Conservation (phyloP, 2,113 vertebrate genomes). For the Pygoscelis adeliae region DNA sequence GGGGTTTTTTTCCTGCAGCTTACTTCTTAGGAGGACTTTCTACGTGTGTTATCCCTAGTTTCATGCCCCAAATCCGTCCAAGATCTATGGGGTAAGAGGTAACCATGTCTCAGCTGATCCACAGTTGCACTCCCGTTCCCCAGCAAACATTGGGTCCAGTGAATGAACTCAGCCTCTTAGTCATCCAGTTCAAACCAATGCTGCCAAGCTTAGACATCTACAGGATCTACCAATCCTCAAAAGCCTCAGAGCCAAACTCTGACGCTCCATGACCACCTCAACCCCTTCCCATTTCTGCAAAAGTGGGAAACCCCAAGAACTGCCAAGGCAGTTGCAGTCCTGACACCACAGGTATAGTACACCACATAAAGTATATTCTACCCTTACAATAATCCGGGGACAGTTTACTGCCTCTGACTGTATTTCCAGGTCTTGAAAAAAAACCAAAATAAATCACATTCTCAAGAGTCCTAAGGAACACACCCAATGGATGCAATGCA, state of each 20-base stretch:
- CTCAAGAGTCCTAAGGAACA: not conserved
- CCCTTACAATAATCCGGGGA: not conserved
- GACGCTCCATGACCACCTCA: not conserved
- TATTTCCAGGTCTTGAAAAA: not conserved
- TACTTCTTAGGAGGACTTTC: not conserved
- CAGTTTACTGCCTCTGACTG: not conserved
- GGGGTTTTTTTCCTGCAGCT: not conserved
- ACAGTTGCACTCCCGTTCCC: not conserved
- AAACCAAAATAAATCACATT: not conserved
- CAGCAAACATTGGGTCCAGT: not conserved
- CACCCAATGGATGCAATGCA: rapidly evolving
- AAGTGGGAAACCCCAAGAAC: not conserved
- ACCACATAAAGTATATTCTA: not conserved
- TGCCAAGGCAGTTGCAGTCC: not conserved
- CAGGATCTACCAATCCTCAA: not conserved
- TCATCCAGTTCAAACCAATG: not conserved
- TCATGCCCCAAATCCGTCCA: not conserved
- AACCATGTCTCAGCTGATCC: not conserved
- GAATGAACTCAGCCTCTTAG: not conserved
- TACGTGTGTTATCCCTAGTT: not conserved
- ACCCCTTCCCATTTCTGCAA: not conserved
- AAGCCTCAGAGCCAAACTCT: not conserved
- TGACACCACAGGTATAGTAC: not conserved
- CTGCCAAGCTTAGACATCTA: not conserved
- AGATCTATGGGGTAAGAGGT: not conserved